Conservation (phyloP, 92 coral and sea anemone genomes). For the Blastomussa wellsi region DNA sequence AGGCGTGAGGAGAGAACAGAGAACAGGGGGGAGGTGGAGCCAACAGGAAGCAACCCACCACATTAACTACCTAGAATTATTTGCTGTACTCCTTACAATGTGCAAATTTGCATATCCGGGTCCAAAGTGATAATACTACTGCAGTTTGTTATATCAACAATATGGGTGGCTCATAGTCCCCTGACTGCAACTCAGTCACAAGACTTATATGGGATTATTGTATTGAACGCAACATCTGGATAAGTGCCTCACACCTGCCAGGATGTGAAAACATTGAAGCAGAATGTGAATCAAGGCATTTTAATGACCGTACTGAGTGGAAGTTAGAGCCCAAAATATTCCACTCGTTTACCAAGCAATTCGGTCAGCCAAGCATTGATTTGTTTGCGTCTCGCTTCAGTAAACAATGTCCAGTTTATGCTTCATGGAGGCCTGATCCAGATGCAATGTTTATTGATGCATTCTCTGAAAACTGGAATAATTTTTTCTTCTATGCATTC, state of each 20-base stretch:
- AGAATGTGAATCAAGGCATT: conserved; percentile 54
- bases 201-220: conserved; percentile 54
- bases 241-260: too few species aligned
- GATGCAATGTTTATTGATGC: too few species aligned
- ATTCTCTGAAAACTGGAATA: too few species aligned
- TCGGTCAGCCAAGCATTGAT: conserved; percentile 41
- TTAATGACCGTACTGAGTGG: conserved; percentile 66
- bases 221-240: too few species aligned
- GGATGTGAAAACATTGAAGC: conserved; percentile 54
- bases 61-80: too few species aligned
- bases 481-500: too few species aligned
- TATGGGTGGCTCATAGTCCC: conserved; percentile 66
- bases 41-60: conserved; percentile 52
- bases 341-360: conserved; percentile 9
- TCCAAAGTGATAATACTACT: conserved; percentile 63
- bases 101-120: conserved; percentile 46
- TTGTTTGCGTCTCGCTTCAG: conserved; percentile 17
- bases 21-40: conserved; percentile 63
- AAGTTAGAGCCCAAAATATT: conserved; percentile 44
- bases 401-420: conserved; percentile 13
- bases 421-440: conserved; percentile 47
- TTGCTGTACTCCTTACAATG: conserved; percentile 52
- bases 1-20: conserved; percentile 38
- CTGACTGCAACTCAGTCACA: conserved; percentile 40
- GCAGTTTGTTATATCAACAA: too few species aligned